These are phyloP conservation scores for Enteromius mattozi DNA, from an alignment of 2,797 vertebrate species.

Conservation along the genomic window DNA sequence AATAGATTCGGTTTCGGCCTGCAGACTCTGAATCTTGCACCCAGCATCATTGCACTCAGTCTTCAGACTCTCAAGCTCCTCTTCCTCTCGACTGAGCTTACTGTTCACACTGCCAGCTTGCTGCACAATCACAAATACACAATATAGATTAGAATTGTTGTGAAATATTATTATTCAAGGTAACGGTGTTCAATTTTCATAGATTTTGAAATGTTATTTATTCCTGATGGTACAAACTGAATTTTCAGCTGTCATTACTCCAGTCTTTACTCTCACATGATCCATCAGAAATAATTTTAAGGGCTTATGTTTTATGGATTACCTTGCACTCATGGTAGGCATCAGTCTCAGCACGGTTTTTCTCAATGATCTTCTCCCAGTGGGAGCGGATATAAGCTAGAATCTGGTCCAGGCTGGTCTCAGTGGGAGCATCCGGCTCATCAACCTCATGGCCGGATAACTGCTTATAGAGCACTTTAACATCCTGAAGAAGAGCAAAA, in stretches of 20 bases:
- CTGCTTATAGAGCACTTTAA: constrained; percentile 87
- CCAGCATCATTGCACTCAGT: constrained; percentile 81
- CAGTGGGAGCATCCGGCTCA: constrained; percentile 81
- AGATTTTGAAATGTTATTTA: neutral
- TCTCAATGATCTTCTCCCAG: constrained; percentile 91
- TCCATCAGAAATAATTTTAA: neutral
- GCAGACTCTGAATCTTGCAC: constrained; percentile 90
- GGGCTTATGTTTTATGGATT: constrained; percentile 53
- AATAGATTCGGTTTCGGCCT: constrained; percentile 90
- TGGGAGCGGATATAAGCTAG: constrained; percentile 87
- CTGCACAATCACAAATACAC: constrained; percentile 55
- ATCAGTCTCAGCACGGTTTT: constrained; percentile 83
- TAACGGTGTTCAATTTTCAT: neutral
- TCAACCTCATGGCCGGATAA: constrained; percentile 86
- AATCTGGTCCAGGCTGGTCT: constrained; percentile 89
- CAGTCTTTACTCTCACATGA: neutral
- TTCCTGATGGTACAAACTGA: neutral
- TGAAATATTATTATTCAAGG: neutral
- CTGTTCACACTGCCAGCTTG: constrained; percentile 73
- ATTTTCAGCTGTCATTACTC: neutral
- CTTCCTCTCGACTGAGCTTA: constrained; percentile 83
- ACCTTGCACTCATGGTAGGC: constrained; percentile 87
- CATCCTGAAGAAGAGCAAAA: constrained; percentile 79
- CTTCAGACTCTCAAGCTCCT: constrained; percentile 85
- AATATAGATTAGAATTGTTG: neutral